These are phyloP conservation scores for Volucella zonaria DNA, from an alignment of 2,888 invertebrate species.

Conservation along the genomic window DNA sequence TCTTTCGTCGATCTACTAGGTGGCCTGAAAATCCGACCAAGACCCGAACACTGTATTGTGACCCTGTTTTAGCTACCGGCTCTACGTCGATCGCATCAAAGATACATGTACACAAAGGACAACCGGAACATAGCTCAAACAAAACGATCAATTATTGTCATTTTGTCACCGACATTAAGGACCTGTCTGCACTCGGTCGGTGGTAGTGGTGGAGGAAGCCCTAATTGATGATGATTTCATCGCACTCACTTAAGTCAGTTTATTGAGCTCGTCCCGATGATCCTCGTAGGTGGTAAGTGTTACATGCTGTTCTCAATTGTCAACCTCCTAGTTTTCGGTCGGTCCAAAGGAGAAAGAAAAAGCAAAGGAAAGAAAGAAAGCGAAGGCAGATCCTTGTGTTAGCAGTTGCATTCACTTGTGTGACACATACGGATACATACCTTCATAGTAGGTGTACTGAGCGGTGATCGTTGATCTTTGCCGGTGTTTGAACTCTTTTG, in stretches of 20 bases:
- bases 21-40: slow-evolving; percentile 50
- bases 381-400: slow-evolving; percentile 57
- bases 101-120: slow-evolving; percentile 49
- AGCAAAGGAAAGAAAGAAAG: not conserved
- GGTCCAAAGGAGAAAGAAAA: not conserved
- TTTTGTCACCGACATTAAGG: slow-evolving; percentile 76
- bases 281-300: slow-evolving; percentile 71
- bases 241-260: slow-evolving; percentile 71
- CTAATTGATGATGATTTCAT: slow-evolving; percentile 74
- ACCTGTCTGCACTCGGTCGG: slow-evolving; percentile 76
- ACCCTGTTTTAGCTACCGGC: slow-evolving; percentile 44
- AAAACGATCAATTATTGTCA: slow-evolving; percentile 76
- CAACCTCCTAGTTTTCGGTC: slow-evolving; percentile 31
- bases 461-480: slow-evolving; percentile 51
- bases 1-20: slow-evolving; percentile 70
- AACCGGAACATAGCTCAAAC: slow-evolving; percentile 73
- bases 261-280: slow-evolving; percentile 43
- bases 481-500: slow-evolving; percentile 65
- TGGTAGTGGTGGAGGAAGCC: slow-evolving; percentile 73
- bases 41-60: slow-evolving; percentile 35
- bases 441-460: slow-evolving; percentile 39
- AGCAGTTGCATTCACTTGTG: slow-evolving; percentile 59
- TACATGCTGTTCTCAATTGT: slow-evolving; percentile 71
- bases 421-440: slow-evolving; percentile 47
- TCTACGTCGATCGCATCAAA: slow-evolving; percentile 36